These are phyloP conservation scores for Teleopsis dalmanni DNA, from an alignment of 1,140 invertebrate species.

Conservation along the genomic window DNA sequence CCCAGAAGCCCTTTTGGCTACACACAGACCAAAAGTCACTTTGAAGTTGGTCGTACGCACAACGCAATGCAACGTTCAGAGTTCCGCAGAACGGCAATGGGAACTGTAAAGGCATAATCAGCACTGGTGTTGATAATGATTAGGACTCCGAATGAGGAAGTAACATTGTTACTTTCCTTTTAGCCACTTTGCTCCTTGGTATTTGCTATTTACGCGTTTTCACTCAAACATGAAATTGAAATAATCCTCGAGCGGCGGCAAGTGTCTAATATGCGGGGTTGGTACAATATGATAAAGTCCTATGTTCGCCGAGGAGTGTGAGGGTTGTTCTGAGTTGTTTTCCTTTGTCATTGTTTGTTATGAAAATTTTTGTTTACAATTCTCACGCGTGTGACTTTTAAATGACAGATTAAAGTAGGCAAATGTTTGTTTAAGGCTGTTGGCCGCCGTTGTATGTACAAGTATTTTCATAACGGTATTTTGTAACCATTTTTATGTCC, in stretches of 20 bases:
- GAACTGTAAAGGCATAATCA: too few species aligned
- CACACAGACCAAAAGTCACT: too few species aligned
- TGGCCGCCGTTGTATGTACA: slow-evolving; percentile 8
- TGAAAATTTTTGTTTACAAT: slow-evolving; percentile 33
- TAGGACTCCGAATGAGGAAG: not conserved
- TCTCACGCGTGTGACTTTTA: slow-evolving; percentile 45
- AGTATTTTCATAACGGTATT: slow-evolving; percentile 4
- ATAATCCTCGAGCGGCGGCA: not conserved
- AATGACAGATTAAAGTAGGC: slow-evolving; percentile 44
- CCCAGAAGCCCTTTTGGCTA: too few species aligned
- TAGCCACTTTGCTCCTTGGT: not conserved
- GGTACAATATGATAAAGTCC: not conserved
- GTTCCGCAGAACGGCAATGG: too few species aligned
- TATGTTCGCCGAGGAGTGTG: not conserved
- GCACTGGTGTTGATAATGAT: too few species aligned
- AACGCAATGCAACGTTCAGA: too few species aligned
- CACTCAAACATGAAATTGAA: slow-evolving; percentile 12
- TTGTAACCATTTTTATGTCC: slow-evolving; percentile 17
- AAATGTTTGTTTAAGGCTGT: slow-evolving; percentile 36
- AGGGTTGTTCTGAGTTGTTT: not conserved
- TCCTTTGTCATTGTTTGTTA: not conserved
- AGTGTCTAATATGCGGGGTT: slow-evolving; percentile 2
- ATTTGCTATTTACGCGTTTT: slow-evolving; percentile 3
- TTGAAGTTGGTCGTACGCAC: too few species aligned
- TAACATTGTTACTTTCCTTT: not conserved